Conservation (phyloP, 2,888 invertebrate species). For the Lysandra bellargus region DNA sequence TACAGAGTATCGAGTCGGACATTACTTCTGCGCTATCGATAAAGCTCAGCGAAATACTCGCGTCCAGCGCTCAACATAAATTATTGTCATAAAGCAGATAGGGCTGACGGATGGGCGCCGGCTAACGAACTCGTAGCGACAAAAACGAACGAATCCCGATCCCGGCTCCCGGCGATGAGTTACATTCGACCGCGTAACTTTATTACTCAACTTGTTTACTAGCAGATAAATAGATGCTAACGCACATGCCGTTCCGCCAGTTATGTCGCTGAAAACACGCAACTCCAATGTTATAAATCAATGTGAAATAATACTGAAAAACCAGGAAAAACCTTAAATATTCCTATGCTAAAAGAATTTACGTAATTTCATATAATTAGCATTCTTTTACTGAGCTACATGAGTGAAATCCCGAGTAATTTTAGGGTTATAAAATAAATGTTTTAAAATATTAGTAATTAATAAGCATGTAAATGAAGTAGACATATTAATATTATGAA, state of each 20-base stretch:
- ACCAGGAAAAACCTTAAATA: not conserved
- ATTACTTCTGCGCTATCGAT: slow-evolving; percentile 79
- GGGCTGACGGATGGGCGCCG: slow-evolving; percentile 69
- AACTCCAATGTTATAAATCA: slow-evolving; percentile 50
- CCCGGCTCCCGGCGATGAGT: slow-evolving; percentile 36
- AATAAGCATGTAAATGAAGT: not conserved
- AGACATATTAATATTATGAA: not conserved
- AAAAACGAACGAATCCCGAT: slow-evolving; percentile 46
- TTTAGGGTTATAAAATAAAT: not conserved
- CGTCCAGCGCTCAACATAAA: slow-evolving; percentile 74
- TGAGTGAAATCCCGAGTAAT: not conserved
- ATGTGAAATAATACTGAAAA: not conserved
- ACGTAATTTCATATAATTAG: not conserved
- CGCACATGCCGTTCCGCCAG: slow-evolving; percentile 51
- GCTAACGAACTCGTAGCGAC: slow-evolving; percentile 60
- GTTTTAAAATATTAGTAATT: slow-evolving; percentile 2
- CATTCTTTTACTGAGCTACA: no score
- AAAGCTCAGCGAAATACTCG: slow-evolving; percentile 80
- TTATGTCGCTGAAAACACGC: slow-evolving; percentile 50
- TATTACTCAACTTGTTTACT: slow-evolving; percentile 49
- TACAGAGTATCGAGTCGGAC: slow-evolving; percentile 75
- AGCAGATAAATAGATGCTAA: slow-evolving; percentile 51
- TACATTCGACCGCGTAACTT: slow-evolving; percentile 44
- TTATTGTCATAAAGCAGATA: slow-evolving; percentile 79
- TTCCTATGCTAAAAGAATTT: not conserved